Percentiles rank a stretch among this genome's conserved stretches.
Conservation (phyloP, 1,140 invertebrate species). For the Phortica variegata region DNA sequence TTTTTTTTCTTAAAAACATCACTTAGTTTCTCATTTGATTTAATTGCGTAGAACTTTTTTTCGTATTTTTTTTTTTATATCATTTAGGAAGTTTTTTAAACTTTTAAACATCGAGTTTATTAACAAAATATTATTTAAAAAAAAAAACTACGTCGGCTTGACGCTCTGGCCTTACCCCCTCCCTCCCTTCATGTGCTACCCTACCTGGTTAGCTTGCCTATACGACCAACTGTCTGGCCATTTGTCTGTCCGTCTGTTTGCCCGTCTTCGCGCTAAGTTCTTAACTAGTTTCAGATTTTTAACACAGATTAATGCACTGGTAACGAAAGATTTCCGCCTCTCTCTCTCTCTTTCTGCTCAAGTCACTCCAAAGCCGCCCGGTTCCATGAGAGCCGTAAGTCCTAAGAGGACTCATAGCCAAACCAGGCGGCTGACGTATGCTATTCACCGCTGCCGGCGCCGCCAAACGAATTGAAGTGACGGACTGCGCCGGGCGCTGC, state of each 20-base stretch:
- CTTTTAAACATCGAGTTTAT: constrained; percentile 29
- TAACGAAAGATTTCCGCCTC: constrained; percentile 12
- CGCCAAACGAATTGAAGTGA: constrained; percentile 53
- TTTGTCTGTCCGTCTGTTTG: background rate
- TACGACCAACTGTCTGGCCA: background rate
- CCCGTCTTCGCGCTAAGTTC: background rate
- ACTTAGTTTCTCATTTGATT: constrained; percentile 57
- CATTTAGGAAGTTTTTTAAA: constrained; percentile 41
- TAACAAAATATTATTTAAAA: constrained; percentile 2
- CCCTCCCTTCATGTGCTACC: too few species aligned
- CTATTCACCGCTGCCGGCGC: constrained; percentile 51
- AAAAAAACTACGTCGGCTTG: constrained; percentile 3
- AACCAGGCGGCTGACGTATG: constrained; percentile 56
- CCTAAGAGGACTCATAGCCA: constrained; percentile 54
- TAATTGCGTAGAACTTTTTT: constrained; percentile 34
- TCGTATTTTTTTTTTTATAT: constrained; percentile 33
- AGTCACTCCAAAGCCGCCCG: constrained; percentile 39
- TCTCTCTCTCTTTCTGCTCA: constrained; percentile 14
- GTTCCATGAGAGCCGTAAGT: constrained; percentile 17
- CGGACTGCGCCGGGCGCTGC: constrained; percentile 48
- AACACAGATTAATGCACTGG: constrained; percentile 56
- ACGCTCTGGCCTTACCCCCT: too few species aligned
- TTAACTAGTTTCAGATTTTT: constrained; percentile 32
- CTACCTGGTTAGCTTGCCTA: too few species aligned
- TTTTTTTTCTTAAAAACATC: constrained; percentile 37